Conservation (phyloP, 1,140 invertebrate species). For the Megalopta genalis region DNA sequence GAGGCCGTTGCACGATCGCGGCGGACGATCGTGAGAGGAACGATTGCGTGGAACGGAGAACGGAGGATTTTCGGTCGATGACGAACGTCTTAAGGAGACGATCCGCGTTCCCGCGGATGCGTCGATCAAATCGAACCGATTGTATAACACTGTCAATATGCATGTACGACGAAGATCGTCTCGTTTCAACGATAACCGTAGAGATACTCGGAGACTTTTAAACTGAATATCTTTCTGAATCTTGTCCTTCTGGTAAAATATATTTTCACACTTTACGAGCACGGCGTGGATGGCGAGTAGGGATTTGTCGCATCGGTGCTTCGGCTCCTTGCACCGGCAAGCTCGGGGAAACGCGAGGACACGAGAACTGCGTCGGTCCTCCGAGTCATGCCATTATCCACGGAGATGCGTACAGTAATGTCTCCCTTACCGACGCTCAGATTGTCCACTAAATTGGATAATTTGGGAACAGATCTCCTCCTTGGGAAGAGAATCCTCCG, state of each 20-base stretch:
- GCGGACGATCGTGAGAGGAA: too few species aligned
- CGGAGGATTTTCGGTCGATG: not conserved
- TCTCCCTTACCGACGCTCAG: too few species aligned
- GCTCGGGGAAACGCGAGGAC: not conserved
- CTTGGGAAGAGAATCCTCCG: too few species aligned
- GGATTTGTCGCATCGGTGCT: constrained; percentile 4
- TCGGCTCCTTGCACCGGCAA: constrained; percentile 33
- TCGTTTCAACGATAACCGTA: constrained; percentile 40
- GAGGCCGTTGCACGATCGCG: too few species aligned
- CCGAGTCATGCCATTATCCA: not conserved
- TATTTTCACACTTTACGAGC: constrained; percentile 45
- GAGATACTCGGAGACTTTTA: constrained; percentile 24
- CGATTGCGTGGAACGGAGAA: too few species aligned
- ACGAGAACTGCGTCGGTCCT: not conserved
- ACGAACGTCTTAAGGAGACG: not conserved
- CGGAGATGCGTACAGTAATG: too few species aligned
- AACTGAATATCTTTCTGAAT: constrained; percentile 40
- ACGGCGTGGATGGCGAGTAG: constrained; percentile 8
- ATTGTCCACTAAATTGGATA: too few species aligned
- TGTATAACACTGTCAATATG: constrained; percentile 53
- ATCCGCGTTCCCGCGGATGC: constrained; percentile 11
- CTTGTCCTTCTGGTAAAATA: constrained; percentile 46
- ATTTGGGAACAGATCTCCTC: too few species aligned
- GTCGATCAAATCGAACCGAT: constrained; percentile 18
- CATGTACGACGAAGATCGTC: constrained; percentile 34